A percentile compares a stretch with the other conserved stretches of the same genome.
Evolutionary conservation across 2,113 vertebrate genomes (phyloP).

Genomic region (Phyllostomus discolor): DNA sequence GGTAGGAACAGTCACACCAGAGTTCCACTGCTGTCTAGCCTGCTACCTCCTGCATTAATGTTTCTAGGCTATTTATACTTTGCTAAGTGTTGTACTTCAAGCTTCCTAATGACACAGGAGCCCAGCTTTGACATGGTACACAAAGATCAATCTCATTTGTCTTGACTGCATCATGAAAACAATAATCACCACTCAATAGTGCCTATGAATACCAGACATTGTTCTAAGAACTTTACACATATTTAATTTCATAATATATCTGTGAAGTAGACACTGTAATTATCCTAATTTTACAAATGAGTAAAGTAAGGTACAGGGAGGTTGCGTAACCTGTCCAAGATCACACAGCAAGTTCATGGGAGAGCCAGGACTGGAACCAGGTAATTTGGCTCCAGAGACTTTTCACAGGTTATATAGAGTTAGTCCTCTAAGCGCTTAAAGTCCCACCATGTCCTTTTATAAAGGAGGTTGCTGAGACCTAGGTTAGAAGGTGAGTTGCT

Average conservation of each 20-base stretch:
- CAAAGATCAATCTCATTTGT: background rate
- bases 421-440: background rate
- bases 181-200: background rate
- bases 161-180: background rate
- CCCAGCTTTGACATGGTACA: background rate
- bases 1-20: background rate
- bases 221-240: background rate
- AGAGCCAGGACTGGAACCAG: background rate
- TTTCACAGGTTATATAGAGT: background rate
- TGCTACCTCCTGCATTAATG: background rate
- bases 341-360: background rate
- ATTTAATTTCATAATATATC: background rate
- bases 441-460: background rate
- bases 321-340: background rate
- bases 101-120: background rate
- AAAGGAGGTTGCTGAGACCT: background rate
- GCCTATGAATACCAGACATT: background rate
- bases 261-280: background rate
- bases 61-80: background rate
- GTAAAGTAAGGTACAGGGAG: background rate
- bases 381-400: background rate
- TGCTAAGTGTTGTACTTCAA: background rate
- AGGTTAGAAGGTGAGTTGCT: background rate
- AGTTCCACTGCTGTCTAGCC: background rate
- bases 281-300: slow-evolving; percentile 24